phyloP scores from a whole-genome alignment of 92 coral and sea anemone species.

The Parazoanthus darwini region DNA sequence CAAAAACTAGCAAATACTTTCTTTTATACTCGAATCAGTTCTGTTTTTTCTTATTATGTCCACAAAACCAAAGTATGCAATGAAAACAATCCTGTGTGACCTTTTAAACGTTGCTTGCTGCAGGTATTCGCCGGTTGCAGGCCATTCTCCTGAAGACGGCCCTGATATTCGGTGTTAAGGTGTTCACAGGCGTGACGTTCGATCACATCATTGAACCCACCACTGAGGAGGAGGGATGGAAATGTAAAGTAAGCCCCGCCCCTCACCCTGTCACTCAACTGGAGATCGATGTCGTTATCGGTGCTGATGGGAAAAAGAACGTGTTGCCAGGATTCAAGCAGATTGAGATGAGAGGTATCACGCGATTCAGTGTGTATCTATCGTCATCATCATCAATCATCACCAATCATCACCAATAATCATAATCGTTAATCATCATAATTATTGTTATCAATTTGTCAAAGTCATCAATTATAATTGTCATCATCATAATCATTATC shows the following conservation, averaged over 20 bases:
- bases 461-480: background rate
- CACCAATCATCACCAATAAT: background rate
- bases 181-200: slow-evolving; percentile 92
- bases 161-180: slow-evolving; percentile 87
- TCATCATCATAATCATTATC: no score
- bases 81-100: background rate
- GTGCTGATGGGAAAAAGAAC: slow-evolving; percentile 98
- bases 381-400: background rate
- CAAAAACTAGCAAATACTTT: no score
- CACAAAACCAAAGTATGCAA: no score
- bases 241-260: slow-evolving; percentile 81
- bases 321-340: slow-evolving; percentile 91
- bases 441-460: background rate
- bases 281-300: slow-evolving; percentile 87
- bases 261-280: slow-evolving; percentile 74
- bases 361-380: no score
- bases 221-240: slow-evolving; percentile 88
- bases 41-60: no score
- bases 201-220: slow-evolving; percentile 87
- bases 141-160: slow-evolving; percentile 89
- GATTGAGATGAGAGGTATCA: slow-evolving; percentile 97
- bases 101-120: background rate
- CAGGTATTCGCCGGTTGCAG: slow-evolving; percentile 90
- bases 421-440: background rate
- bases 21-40: no score